phyloP scores from a whole-genome alignment of 2,113 vertebrate genomes.

The Channa maculata region DNA sequence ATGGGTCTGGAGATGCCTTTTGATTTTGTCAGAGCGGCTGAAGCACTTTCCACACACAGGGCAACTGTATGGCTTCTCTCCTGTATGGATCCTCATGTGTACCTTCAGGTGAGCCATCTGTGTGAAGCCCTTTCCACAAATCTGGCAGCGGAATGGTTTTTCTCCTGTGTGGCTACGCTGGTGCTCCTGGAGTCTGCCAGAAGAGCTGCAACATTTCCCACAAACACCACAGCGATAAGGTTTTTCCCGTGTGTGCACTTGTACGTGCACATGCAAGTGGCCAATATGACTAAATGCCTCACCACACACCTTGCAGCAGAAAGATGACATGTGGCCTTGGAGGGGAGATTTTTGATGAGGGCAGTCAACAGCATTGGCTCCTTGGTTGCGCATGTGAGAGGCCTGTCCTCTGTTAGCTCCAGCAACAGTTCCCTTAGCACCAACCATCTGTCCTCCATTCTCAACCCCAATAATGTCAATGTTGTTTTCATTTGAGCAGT shows the following conservation, averaged over 20 bases:
- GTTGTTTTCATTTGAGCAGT: slow-evolving; percentile 83
- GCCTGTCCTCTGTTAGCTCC: slow-evolving; percentile 69
- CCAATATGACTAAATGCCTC: slow-evolving; percentile 79
- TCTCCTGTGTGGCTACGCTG: slow-evolving; percentile 81
- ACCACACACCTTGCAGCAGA: slow-evolving; percentile 79
- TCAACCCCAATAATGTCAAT: slow-evolving; percentile 79
- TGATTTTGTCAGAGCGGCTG: slow-evolving; percentile 82
- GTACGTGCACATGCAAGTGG: slow-evolving; percentile 80
- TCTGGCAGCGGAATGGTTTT: slow-evolving; percentile 82
- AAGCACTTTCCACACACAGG: slow-evolving; percentile 82
- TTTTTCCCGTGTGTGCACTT: slow-evolving; percentile 81
- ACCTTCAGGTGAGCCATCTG: slow-evolving; percentile 83
- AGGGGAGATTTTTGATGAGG: slow-evolving; percentile 76
- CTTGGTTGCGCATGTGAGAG: slow-evolving; percentile 74
- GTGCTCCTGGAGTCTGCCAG: slow-evolving; percentile 79
- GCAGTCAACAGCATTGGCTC: slow-evolving; percentile 67
- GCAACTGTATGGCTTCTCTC: slow-evolving; percentile 82
- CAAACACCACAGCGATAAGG: slow-evolving; percentile 81
- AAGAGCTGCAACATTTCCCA: slow-evolving; percentile 81
- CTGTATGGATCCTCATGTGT: slow-evolving; percentile 81
- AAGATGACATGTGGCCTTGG: slow-evolving; percentile 77
- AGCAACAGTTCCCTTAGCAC: slow-evolving; percentile 63
- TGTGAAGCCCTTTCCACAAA: slow-evolving; percentile 81
- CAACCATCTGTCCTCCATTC: slow-evolving; percentile 76
- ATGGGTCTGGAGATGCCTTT: slow-evolving; percentile 81